Evolutionary conservation across 2,113 vertebrate genomes (phyloP), one percentile per base, ranked within the genome.

Genomic region (Dipodomys stephensi): DNA sequence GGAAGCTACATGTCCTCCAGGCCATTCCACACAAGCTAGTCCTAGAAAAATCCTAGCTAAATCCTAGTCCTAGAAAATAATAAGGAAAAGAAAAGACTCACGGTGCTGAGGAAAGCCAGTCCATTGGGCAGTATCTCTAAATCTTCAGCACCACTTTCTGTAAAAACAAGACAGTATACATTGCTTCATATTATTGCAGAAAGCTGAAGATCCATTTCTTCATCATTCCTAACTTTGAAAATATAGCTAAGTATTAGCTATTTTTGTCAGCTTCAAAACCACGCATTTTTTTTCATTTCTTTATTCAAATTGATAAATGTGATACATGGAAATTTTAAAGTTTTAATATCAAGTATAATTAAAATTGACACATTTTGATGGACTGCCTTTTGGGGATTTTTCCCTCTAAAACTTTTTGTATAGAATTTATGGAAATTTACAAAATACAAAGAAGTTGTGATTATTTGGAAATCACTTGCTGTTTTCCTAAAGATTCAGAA

Each of bases 131-230:
- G 98, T 69, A 99, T 97, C 53, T 98, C 98, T 0, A 98, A 96
- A 92, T 99, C 98, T 96, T 99, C 98, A 20, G 98, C 97, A 0
- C 98, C 98, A 9, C 1, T 0, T 73, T 98, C 98, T 98, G 97
- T 95, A 90, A 94, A 92, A 83, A 57, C 25, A 89, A 12, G 4
- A 80, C 80, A 35, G 0, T 83, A 13, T 15, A 22, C 20, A 44
- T 2, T 68, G 4, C 27, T 83, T 62, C 74, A 30, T n/a, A 12
- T 2, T 4, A 13, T 6, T 46, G 10, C 25, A 74, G 57, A 44
- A 93, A 82, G 39, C 30, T 53, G n/a, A 12, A 0, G 6, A 60
- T 10, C 15, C 46, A 35, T 57, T 19, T 84, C n/a, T 44, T 64
- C 11, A 73, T 53, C 28, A 30, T 22, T 27, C 65, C 11, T 71